Conservation (phyloP, 92 coral and sea anemone genomes). For the Actinostola sp. region DNA sequence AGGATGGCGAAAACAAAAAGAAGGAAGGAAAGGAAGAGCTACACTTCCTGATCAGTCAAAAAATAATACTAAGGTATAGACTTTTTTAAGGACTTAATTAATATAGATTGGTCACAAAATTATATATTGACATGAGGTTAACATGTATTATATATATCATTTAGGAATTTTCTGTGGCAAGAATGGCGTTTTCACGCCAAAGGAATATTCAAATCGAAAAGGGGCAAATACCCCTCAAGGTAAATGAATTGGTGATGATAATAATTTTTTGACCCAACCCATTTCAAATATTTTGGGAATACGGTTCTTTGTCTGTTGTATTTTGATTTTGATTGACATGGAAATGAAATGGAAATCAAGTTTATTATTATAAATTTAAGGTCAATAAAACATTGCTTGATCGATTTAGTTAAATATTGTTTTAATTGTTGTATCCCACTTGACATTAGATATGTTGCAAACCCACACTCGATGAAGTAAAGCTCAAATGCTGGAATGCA, state of each 20-base stretch:
- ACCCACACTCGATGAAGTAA: neutral
- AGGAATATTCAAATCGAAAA: slow-evolving; percentile 1
- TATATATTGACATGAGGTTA: too few species aligned
- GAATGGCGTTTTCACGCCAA: neutral
- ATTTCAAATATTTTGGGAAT: neutral
- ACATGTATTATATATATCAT: too few species aligned
- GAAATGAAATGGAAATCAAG: neutral
- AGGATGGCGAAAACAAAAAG: too few species aligned
- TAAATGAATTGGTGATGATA: too few species aligned
- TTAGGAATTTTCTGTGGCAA: slow-evolving; percentile 15
- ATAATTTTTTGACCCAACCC: too few species aligned
- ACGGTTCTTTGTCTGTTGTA: neutral
- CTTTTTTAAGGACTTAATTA: too few species aligned
- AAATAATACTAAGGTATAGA: too few species aligned
- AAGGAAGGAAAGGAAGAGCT: too few species aligned
- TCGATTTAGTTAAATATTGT: neutral
- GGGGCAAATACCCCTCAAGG: neutral
- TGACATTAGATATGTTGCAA: neutral
- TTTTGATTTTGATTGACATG: neutral
- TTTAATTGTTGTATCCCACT: neutral
- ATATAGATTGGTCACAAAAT: too few species aligned
- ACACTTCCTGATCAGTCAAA: too few species aligned
- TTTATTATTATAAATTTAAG: too few species aligned
- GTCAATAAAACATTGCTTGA: neutral
- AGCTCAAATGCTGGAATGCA: neutral